Conservation (phyloP, 2,113 vertebrate species). For the Calidris pugnax region DNA sequence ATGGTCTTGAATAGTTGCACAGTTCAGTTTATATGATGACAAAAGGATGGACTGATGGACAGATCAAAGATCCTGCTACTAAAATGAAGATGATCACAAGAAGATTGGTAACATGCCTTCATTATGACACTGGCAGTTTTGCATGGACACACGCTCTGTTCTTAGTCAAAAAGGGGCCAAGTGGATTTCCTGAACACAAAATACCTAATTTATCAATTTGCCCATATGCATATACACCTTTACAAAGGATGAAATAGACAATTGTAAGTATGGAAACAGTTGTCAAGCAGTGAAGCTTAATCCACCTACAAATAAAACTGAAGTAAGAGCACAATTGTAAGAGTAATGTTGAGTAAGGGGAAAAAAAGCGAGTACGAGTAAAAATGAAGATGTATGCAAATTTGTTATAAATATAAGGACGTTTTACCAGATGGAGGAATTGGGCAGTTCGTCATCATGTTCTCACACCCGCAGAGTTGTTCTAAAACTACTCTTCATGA, state of each 20-base stretch:
- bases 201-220: neutral
- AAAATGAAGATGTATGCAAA: slow-evolving; percentile 40
- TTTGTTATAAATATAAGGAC: slow-evolving; percentile 52
- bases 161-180: neutral
- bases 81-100: neutral
- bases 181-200: neutral
- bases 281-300: neutral
- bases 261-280: neutral
- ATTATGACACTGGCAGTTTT: neutral
- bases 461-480: slow-evolving; percentile 68
- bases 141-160: neutral
- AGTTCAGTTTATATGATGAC: neutral
- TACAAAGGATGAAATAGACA: neutral
- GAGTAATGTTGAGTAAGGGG: neutral
- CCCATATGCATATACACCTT: neutral
- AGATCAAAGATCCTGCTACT: neutral
- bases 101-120: neutral
- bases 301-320: neutral
- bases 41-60: neutral
- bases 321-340: neutral
- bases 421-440: slow-evolving; percentile 71
- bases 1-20: neutral
- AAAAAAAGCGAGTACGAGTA: neutral
- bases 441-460: slow-evolving; percentile 65
- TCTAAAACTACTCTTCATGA: slow-evolving; percentile 64